Percentiles rank a stretch among this genome's conserved stretches.
Evolutionary conservation across 2,797 vertebrate genomes (phyloP).

Genomic region (Paguma larvata): DNA sequence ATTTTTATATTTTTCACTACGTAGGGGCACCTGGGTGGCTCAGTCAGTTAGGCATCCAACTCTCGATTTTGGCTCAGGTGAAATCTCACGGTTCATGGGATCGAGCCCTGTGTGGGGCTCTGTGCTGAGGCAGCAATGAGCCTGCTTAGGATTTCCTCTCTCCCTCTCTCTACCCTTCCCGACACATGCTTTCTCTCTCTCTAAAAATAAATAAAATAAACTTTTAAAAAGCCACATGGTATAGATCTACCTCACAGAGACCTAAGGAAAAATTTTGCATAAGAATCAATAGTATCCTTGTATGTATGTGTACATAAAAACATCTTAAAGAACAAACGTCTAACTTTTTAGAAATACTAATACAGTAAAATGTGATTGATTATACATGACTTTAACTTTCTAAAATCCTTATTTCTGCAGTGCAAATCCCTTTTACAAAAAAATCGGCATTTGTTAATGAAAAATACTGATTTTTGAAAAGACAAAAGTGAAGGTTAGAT

Average conservation of each 20-base stretch:
- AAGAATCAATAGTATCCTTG: not conserved
- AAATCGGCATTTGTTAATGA: not conserved
- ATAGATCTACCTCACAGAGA: not conserved
- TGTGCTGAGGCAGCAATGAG: too few species aligned
- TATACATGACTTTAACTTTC: not conserved
- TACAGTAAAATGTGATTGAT: not conserved
- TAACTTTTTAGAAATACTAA: not conserved
- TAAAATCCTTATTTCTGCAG: not conserved
- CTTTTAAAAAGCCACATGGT: too few species aligned
- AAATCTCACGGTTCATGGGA: too few species aligned
- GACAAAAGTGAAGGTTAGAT: not conserved
- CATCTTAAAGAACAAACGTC: not conserved
- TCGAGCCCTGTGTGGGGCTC: too few species aligned
- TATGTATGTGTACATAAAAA: not conserved
- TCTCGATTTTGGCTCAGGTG: too few species aligned
- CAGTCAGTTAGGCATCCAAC: too few species aligned
- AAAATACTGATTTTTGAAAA: not conserved
- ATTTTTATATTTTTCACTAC: not conserved
- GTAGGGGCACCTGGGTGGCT: too few species aligned
- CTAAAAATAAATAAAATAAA: too few species aligned
- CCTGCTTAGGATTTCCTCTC: too few species aligned
- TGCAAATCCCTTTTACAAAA: not conserved
- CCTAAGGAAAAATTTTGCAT: not conserved
- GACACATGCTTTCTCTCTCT: too few species aligned
- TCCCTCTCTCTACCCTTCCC: too few species aligned